Evolutionary conservation across 2,888 invertebrate genomes (phyloP).

Genomic region (Macaria notata): DNA sequence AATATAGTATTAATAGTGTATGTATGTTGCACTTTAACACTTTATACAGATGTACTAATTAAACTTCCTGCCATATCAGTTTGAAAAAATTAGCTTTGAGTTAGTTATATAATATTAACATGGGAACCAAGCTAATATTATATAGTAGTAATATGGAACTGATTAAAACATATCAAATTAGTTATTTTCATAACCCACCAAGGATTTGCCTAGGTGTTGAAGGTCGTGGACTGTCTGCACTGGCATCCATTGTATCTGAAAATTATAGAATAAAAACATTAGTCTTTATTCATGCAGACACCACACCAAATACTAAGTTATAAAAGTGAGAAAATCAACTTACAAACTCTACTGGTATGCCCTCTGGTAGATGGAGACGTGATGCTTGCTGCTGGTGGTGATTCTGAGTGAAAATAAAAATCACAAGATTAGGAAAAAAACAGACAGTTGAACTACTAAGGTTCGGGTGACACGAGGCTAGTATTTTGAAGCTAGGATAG

Average conservation of each 20-base stretch:
- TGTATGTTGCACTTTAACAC: neutral
- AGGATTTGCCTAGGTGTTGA: slow-evolving; percentile 1
- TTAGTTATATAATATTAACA: slow-evolving; percentile 1
- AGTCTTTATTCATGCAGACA: neutral
- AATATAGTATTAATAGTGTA: neutral
- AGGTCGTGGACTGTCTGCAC: neutral
- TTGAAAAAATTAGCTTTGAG: neutral
- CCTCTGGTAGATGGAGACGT: slow-evolving; percentile 1
- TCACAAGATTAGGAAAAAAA: neutral
- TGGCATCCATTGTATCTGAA: neutral
- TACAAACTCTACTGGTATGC: slow-evolving; percentile 4
- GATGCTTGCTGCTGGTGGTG: neutral
- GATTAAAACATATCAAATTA: neutral
- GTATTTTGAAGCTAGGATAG: no score
- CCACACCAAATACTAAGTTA: neutral
- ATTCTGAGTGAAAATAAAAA: slow-evolving; percentile 3
- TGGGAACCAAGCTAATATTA: neutral
- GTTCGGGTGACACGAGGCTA: no score
- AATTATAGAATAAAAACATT: neutral
- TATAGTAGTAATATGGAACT: neutral
- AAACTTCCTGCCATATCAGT: neutral
- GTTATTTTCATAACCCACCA: slow-evolving; percentile 2
- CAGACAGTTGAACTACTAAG: no score
- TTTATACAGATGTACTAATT: neutral
- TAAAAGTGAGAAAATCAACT: slow-evolving; percentile 1